Conservation (phyloP, 2,113 vertebrate genomes). For the Gnathonemus echidnorhynchus region DNA sequence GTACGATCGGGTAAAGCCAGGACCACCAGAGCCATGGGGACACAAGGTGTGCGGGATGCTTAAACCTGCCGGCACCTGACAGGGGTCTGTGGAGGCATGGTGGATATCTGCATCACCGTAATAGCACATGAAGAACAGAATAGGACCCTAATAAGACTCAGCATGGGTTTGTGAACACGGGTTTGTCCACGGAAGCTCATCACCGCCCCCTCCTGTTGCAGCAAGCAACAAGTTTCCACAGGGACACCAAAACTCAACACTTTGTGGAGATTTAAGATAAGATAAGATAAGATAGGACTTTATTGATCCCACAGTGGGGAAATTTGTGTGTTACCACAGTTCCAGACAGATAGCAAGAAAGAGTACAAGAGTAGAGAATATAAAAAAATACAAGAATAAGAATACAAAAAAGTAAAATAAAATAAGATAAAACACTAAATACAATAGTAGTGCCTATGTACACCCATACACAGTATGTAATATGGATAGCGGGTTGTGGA, state of each 20-base stretch:
- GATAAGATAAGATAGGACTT: too few relatives aligned
- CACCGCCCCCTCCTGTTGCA: background rate
- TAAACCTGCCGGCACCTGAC: background rate
- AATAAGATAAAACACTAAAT: too few relatives aligned
- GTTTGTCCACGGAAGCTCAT: background rate
- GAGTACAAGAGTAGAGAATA: too few relatives aligned
- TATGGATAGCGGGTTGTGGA: too few relatives aligned
- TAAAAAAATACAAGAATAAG: too few relatives aligned
- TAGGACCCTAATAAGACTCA: background rate
- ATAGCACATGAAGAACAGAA: background rate
- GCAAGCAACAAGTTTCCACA: background rate
- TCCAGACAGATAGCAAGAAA: too few relatives aligned
- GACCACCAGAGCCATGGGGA: background rate
- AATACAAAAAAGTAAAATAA: too few relatives aligned
- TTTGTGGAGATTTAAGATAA: background rate
- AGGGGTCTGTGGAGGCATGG: background rate
- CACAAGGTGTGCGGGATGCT: background rate
- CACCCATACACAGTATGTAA: too few relatives aligned
- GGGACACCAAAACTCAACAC: background rate
- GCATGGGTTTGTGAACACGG: background rate
- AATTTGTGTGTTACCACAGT: too few relatives aligned
- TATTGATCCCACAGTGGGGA: too few relatives aligned
- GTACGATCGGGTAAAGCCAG: background rate
- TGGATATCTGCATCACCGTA: background rate
- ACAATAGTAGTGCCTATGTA: too few relatives aligned